Base-by-base conservation (phyloP, 2,113 vertebrate genomes). In the Zingel zingel region DNA sequence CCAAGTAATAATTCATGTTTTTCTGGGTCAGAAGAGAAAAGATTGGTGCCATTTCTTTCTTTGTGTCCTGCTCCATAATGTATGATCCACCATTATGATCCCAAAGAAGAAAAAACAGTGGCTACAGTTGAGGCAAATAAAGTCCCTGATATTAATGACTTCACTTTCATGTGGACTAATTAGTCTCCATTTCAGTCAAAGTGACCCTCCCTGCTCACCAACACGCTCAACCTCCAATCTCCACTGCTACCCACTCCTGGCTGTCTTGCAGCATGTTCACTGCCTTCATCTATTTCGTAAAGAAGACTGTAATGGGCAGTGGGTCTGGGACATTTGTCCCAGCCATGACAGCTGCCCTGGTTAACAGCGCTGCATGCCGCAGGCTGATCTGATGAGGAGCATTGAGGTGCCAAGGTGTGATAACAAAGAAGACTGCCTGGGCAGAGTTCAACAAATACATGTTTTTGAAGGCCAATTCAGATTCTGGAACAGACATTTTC, bases 311-410 rank as follows among this genome's bases (percentile, higher is more conserved):
- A 82, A 83, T 83, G 79, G 88, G 62, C 66, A 69, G 64, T 27
- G 64, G 75, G 81, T 79, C 78, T 77, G 27, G 58, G 70, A 74
- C 69, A 89, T 89, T 91, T 57, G 74, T 89, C 67, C 57, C 69
- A 75, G 63, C 82, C 47, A 5, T 83, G 88, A 86, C 79, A 91
- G 89, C 87, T 89, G 88, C 79, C 87, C 88, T 84, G 88, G 83
- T 89, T 89, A 93, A 92, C 78, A 77, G 59, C 30, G 15, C 67
- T 53, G 82, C 72, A 66, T 72, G 76, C 83, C 27, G 21, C 75
- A 69, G 87, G 72, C 68, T 80, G 67, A 83, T 87, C 86, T 81
- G 79, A 85, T 82, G 81, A 86, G 73, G 30, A 76, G 78, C 11
- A 14, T 3, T 27, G 25, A 33, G 79, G 79, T 86, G 82, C 80